Percentiles rank a stretch among this genome's conserved stretches.
Evolutionary conservation across 2,888 invertebrate genomes (phyloP).

Genomic region (Chaitophorus viminalis): DNA sequence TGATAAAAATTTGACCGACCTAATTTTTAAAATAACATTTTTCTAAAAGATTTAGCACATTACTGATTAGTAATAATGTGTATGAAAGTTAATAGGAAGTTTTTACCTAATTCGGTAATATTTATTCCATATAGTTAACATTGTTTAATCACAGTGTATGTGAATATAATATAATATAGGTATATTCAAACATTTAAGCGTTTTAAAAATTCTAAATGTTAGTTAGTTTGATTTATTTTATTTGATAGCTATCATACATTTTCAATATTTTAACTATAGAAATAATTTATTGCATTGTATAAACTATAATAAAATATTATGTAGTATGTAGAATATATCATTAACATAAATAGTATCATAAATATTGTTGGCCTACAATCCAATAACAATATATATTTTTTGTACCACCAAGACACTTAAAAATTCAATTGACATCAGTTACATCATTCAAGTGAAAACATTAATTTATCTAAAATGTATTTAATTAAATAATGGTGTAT

Average conservation of each 20-base stretch:
- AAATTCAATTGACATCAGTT: slow-evolving; percentile 59
- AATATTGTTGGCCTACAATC: slow-evolving; percentile 4
- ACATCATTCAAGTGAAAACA: slow-evolving; percentile 35
- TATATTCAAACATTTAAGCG: neutral
- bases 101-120: too few relatives aligned
- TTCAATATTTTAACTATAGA: neutral
- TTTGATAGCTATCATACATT: neutral
- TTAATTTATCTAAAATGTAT: slow-evolving; percentile 31
- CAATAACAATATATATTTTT: slow-evolving; percentile 26
- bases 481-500: slow-evolving; percentile 27
- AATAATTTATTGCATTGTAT: neutral
- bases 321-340: neutral
- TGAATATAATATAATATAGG: neutral
- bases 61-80: too few relatives aligned
- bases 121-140: neutral
- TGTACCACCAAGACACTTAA: slow-evolving; percentile 38
- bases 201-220: slow-evolving; percentile 1
- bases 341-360: neutral
- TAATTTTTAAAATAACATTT: too few relatives aligned
- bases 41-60: too few relatives aligned
- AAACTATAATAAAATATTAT: neutral
- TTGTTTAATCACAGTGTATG: neutral
- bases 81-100: too few relatives aligned
- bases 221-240: neutral
- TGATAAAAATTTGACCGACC: too few relatives aligned